Conservation (phyloP, 2,797 vertebrate genomes). For the Eulemur rubriventer region DNA sequence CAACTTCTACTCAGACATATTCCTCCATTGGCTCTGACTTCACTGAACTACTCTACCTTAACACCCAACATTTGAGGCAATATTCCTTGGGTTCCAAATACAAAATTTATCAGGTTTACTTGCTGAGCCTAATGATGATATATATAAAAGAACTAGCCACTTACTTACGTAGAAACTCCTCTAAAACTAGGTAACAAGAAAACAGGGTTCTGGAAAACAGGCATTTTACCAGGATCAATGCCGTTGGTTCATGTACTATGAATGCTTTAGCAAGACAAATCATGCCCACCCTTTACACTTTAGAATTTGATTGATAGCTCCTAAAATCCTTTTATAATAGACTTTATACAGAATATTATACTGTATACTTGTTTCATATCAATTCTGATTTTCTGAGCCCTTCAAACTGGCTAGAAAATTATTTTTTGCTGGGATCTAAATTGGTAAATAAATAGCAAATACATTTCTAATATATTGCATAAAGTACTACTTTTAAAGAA, state of each 20-base stretch:
- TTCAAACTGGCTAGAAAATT: constrained; percentile 37
- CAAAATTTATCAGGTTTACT: constrained; percentile 39
- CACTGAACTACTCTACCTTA: background rate
- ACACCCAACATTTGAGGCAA: constrained; percentile 3
- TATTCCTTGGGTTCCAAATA: background rate
- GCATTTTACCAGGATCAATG: constrained; percentile 13
- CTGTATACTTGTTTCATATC: constrained; percentile 48
- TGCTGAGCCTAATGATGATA: background rate
- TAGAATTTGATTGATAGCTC: constrained; percentile 38
- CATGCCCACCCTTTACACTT: constrained; percentile 51
- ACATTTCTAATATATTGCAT: constrained; percentile 40
- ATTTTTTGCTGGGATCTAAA: constrained; percentile 50
- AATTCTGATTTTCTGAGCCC: constrained; percentile 56
- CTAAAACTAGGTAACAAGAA: constrained; percentile 35
- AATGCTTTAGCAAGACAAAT: no score
- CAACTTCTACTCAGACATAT: background rate
- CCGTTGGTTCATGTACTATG: no score
- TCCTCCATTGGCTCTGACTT: constrained; percentile 1
- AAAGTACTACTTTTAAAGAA: background rate
- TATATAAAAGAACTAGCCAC: background rate
- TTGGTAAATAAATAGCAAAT: constrained; percentile 29
- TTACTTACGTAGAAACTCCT: background rate
- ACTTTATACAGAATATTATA: constrained; percentile 28
- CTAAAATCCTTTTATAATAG: constrained; percentile 33
- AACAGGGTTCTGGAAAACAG: background rate